Conservation (phyloP, 2,888 invertebrate species). For the Erpobdella octoculata region DNA sequence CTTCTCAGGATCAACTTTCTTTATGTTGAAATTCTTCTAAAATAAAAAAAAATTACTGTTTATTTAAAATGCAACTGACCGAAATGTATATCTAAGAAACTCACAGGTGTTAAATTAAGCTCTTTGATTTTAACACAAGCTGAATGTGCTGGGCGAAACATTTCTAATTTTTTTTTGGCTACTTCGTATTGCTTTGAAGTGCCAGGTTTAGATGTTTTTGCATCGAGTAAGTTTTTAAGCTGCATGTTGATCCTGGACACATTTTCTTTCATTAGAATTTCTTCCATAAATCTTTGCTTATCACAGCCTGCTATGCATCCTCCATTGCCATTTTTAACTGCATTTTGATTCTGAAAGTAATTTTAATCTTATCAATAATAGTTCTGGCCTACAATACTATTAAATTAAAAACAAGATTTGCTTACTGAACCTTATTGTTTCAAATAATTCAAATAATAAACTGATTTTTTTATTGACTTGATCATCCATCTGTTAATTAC, state of each 20-base stretch:
- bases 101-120: too few relatives aligned
- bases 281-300: conserved; percentile 1
- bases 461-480: too few relatives aligned
- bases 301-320: background rate
- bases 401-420: background rate
- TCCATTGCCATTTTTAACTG: background rate
- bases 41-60: too few relatives aligned
- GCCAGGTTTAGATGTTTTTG: background rate
- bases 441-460: background rate
- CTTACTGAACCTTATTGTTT: background rate
- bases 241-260: background rate
- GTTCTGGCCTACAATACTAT: background rate
- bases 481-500: too few relatives aligned
- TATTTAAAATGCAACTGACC: too few relatives aligned
- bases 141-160: background rate
- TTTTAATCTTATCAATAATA: too few relatives aligned
- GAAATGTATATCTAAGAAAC: too few relatives aligned
- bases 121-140: too few relatives aligned
- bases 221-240: background rate
- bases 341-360: too few relatives aligned
- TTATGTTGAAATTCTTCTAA: background rate
- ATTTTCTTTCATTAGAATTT: conserved; percentile 1
- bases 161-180: background rate
- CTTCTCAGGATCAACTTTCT: background rate
- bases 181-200: background rate